Evolutionary conservation across 2,113 vertebrate genomes (phyloP), one percentile per base, ranked within the genome.

Genomic region (Nansenia antarctica): DNA sequence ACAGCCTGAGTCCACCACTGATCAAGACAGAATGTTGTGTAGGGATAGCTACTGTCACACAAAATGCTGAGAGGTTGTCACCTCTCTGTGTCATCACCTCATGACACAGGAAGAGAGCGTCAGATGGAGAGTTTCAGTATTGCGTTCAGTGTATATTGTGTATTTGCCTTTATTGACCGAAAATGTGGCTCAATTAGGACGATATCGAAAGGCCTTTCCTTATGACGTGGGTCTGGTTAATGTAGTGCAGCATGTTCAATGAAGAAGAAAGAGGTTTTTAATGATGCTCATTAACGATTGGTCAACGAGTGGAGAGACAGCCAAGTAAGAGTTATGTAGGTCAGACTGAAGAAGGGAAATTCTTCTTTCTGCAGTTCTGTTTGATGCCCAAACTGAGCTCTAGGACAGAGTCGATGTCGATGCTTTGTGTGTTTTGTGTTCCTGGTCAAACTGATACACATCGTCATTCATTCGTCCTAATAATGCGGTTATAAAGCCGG

Each of bases 381-480:
- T 11, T 62, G 69, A 47, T 52, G 49, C 27, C 22, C 12, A 26
- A 47, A 26, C 9, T 12, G 7, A 35, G 45, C 34, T 31, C 15
- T 42, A 57, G 22, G 54, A 72, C 32, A 27, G 62, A 66, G 69
- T 35, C 34, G 9, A 55, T 22, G 18, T 18, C 29, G 20, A 24
- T 3, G 20, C 18, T 27, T 77, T 45, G n/a, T 60, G 24, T 31
- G 9, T 53, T 18, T 30, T 69, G n/a, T 53, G n/a, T 35, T 61
- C 30, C 39, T 37, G 11, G 32, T n/a, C 20, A 57, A 35, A 39
- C 72, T 69, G 75, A 75, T 66, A 67, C 24, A 18, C n/a, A 42
- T 49, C 20, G n/a, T n/a, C n/a, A n/a, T n/a, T 9, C 60, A 18
- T 1, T 52, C 2, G 29, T 47, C 20, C 30, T 14, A 9, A 20